Percentiles rank a stretch among this genome's conserved stretches.
These are phyloP conservation scores for Danio jaintianensis DNA, from an alignment of 2,797 vertebrate genomes.

Conservation along the genomic window DNA sequence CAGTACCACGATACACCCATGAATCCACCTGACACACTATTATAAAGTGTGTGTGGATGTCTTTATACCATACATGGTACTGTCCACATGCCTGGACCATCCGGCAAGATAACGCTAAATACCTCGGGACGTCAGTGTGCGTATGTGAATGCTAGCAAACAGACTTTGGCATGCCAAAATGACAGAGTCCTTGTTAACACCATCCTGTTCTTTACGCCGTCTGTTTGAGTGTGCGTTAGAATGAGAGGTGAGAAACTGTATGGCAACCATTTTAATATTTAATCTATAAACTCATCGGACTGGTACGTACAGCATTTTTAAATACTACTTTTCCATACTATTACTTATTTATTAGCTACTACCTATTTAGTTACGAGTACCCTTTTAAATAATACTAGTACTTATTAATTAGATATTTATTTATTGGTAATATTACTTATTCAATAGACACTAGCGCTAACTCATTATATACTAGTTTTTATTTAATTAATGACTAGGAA, in stretches of 20 bases:
- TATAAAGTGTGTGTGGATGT: conserved; percentile 24
- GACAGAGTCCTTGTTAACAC: conserved; percentile 51
- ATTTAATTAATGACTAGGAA: too few relatives aligned
- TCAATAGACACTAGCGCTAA: too few relatives aligned
- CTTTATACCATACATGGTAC: conserved; percentile 39
- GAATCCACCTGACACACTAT: conserved; percentile 63
- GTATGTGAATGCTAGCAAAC: neutral
- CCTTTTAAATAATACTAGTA: too few relatives aligned
- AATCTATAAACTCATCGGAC: too few relatives aligned
- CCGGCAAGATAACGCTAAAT: neutral
- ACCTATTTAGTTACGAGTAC: too few relatives aligned
- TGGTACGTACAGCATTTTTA: too few relatives aligned
- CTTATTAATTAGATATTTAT: too few relatives aligned
- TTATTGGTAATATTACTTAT: too few relatives aligned
- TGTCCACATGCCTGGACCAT: neutral
- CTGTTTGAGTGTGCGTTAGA: conserved; percentile 22
- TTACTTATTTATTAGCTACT: too few relatives aligned
- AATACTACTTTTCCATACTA: too few relatives aligned
- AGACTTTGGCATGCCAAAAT: conserved; percentile 42
- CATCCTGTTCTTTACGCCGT: conserved; percentile 37
- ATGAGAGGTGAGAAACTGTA: conserved; percentile 35
- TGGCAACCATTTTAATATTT: neutral
- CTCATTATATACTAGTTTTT: too few relatives aligned
- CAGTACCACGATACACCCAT: conserved; percentile 67
- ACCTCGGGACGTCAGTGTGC: neutral